Evolutionary conservation across 2,888 invertebrate species (phyloP).

Genomic region (Cinara cedri): DNA sequence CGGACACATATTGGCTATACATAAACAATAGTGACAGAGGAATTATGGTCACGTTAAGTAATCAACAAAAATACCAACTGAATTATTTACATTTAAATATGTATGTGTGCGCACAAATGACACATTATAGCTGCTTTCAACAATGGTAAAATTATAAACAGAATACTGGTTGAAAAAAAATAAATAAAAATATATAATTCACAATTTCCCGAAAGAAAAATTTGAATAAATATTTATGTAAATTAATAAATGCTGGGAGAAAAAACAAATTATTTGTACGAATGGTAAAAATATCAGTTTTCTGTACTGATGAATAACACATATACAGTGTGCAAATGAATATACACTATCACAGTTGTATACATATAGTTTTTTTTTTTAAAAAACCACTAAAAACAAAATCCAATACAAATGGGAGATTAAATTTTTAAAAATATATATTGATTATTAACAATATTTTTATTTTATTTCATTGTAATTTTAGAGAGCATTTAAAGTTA

Average conservation of each 20-base stretch:
- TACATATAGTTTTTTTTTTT: not conserved
- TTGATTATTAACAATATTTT: constrained; percentile 2
- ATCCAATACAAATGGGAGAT: constrained; percentile 13
- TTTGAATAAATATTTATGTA: not conserved
- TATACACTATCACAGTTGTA: constrained; percentile 56
- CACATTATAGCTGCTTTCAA: constrained; percentile 39
- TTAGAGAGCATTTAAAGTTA: constrained; percentile 47
- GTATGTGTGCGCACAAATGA: not conserved
- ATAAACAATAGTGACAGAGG: constrained; percentile 52
- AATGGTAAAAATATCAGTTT: constrained; percentile 18
- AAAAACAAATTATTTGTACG: constrained; percentile 2
- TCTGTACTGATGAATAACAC: constrained; percentile 18
- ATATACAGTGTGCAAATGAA: constrained; percentile 45
- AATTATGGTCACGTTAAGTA: constrained; percentile 43
- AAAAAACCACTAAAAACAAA: constrained; percentile 47
- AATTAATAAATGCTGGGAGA: not conserved
- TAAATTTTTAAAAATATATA: constrained; percentile 36
- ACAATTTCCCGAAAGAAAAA: not conserved
- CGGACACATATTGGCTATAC: constrained; percentile 32
- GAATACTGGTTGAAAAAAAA: constrained; percentile 34
- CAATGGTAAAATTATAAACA: constrained; percentile 30
- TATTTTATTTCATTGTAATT: constrained; percentile 20
- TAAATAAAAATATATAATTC: too few relatives aligned
- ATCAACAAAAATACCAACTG: constrained; percentile 33
- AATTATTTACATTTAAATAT: constrained; percentile 12